Conservation (phyloP, 2,113 vertebrate species). For the Onychostruthus taczanowskii region DNA sequence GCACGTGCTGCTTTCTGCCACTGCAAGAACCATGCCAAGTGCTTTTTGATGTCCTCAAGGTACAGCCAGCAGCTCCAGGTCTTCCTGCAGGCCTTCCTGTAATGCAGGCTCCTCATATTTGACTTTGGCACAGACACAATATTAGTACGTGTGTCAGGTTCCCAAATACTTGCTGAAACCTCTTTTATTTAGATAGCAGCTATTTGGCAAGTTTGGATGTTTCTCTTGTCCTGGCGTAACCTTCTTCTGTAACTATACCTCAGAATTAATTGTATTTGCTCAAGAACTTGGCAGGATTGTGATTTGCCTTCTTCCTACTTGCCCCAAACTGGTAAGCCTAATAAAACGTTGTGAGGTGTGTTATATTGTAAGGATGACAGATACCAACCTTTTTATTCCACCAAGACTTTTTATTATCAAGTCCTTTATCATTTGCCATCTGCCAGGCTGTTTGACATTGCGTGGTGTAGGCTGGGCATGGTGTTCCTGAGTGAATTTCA, state of each 20-base stretch:
- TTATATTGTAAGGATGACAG: neutral
- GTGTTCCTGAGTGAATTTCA: neutral
- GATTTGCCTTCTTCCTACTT: constrained; percentile 5
- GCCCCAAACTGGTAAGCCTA: neutral
- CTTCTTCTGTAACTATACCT: constrained; percentile 3
- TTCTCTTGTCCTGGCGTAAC: constrained; percentile 25
- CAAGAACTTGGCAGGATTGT: constrained; percentile 13
- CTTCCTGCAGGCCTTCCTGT: neutral
- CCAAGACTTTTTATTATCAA: neutral
- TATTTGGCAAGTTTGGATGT: constrained; percentile 4
- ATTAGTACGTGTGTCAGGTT: neutral
- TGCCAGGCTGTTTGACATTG: neutral
- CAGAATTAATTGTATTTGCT: constrained; percentile 31
- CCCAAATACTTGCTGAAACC: constrained; percentile 16
- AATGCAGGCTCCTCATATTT: neutral
- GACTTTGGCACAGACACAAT: neutral
- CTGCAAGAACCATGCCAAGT: neutral
- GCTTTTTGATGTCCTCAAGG: constrained; percentile 6
- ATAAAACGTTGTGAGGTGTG: constrained; percentile 24
- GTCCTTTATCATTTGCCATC: neutral
- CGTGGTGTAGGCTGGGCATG: neutral
- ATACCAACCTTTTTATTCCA: neutral
- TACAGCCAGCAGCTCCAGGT: neutral
- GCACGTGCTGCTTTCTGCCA: neutral
- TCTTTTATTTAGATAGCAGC: constrained; percentile 15